Evolutionary conservation across 2,888 invertebrate species (phyloP).

Genomic region (Synergus itoensis): DNA sequence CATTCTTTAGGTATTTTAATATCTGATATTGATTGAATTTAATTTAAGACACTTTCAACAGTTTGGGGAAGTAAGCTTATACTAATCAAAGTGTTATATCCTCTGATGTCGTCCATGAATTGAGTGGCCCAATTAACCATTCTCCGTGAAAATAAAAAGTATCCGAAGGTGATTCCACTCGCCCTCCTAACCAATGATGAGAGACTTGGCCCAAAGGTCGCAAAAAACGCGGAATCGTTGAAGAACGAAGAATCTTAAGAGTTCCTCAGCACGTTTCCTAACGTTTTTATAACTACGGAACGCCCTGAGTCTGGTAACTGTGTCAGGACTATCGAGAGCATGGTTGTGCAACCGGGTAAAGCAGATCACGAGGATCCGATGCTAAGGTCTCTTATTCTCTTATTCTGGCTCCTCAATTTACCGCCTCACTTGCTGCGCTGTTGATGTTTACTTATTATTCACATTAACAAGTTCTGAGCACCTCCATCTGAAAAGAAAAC

Average conservation of each 20-base stretch:
- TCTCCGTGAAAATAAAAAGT: slow-evolving; percentile 34
- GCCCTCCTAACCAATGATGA: slow-evolving; percentile 40
- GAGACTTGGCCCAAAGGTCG: slow-evolving; percentile 56
- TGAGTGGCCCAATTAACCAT: slow-evolving; percentile 15
- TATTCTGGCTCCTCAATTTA: slow-evolving; percentile 33
- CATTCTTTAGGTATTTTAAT: no score
- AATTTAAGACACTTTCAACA: no score
- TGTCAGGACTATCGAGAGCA: slow-evolving; percentile 73
- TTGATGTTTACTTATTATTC: no score
- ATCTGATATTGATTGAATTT: no score
- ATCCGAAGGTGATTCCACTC: slow-evolving; percentile 30
- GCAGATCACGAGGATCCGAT: slow-evolving; percentile 56
- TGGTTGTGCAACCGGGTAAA: slow-evolving; percentile 66
- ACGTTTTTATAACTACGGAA: slow-evolving; percentile 58
- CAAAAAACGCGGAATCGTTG: slow-evolving; percentile 56
- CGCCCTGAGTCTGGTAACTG: slow-evolving; percentile 71
- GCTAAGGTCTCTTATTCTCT: slow-evolving; percentile 41
- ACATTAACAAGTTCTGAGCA: no score
- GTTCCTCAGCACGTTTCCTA: slow-evolving; percentile 59
- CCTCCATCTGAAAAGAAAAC: no score
- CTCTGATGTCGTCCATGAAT: slow-evolving; percentile 22
- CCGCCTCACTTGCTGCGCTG: neutral
- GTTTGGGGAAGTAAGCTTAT: neutral
- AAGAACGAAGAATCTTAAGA: slow-evolving; percentile 45
- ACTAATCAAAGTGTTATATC: neutral